Evolutionary conservation across 2,113 vertebrate species (phyloP), one percentile per base, ranked within the genome.

Genomic region (Elaphurus davidianus): DNA sequence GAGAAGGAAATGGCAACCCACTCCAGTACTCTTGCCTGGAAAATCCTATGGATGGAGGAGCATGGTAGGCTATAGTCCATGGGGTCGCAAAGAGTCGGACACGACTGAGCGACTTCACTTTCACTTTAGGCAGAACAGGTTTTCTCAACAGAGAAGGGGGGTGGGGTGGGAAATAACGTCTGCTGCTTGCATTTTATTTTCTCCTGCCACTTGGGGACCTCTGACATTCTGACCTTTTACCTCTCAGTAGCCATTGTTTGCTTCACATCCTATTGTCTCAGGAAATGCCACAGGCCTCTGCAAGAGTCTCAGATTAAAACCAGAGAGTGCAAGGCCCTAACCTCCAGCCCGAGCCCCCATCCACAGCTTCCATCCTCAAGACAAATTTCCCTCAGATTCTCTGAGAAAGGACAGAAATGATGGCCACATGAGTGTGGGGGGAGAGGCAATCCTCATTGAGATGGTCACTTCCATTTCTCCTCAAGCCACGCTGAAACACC

Each of bases 341-440:
- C 84, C 55, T 94, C 25, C 43, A 43, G 55, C 33, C 36, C 0
- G 1, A 87, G 7, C 7, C 3, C 36, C 15, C 7, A 4, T 11
- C 4, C 14, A 7, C 2, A 15, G 6, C 27, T 25, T 23, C 12
- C 27, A 78, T 1, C 3, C 12, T 16, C 4, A 2, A 23, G 16
- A 16, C 55, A 64, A n/a, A 17, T 67, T 88, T 25, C 11, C 57
- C 55, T 78, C 33, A 2, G 33, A 74, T 59, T 78, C 43, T 76
- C 64, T 17, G 54, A 57, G 55, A 47, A 76, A 28, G 36, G 14
- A 83, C 36, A 55, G 55, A 23, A 57, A 50, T 28, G 25, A 17
- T 10, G 6, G 27, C 54, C 55, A 88, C 76, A 78, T 91, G 91
- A 84, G 55, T 78, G 91, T 94, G 36, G 40, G 30, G 15, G 50